Evolutionary conservation across 1,140 invertebrate genomes (phyloP), one percentile per base, ranked within the genome.

Genomic region (Panagrolaimus sp.): DNA sequence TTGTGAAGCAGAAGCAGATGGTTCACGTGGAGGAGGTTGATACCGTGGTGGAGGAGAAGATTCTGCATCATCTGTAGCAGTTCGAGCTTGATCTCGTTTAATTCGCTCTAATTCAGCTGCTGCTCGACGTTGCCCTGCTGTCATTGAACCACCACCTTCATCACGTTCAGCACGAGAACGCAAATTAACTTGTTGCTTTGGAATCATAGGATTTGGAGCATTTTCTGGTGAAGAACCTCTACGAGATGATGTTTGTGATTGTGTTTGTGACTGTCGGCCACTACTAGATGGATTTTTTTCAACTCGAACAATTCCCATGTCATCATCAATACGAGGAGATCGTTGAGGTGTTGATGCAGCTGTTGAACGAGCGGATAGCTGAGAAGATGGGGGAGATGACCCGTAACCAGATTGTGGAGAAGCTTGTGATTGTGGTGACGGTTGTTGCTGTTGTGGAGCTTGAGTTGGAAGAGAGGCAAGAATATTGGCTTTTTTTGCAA

Each of bases 401-500:
- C 23, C 72, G 67, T n/a, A 71, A 14, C 23, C 72, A 65, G 16
- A 71, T 57, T 68, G 42, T 2, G 63, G 23, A 27, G 44, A 66
- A 16, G 46, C 31, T 47, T 16, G 46, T 9, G 65, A 62, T 42
- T 61, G 53, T 5, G 73, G 62, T 14, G 68, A 51, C n/a, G n/a
- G n/a, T n/a, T n/a, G n/a, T n/a, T n/a, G n/a, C n/a, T 57, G n/a
- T n/a, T 67, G 20, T 16, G 72, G 61, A 1, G 71, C 45, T 67
- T 69, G 74, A 53, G 27, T 11, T n/a, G 75, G 78, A 70, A 83
- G 46, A 42, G 81, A 74, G 31, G 68, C 69, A 13, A 82, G 70
- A 64, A 82, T 83, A 61, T 82, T 82, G 9, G 80, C 82, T 43
- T 83, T 82, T 53, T 83, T 82, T 14, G 78, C 82, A 16, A 82